Evolutionary conservation across 92 coral and sea anemone genomes (phyloP).

Genomic region (Epizoanthus ramosus): DNA sequence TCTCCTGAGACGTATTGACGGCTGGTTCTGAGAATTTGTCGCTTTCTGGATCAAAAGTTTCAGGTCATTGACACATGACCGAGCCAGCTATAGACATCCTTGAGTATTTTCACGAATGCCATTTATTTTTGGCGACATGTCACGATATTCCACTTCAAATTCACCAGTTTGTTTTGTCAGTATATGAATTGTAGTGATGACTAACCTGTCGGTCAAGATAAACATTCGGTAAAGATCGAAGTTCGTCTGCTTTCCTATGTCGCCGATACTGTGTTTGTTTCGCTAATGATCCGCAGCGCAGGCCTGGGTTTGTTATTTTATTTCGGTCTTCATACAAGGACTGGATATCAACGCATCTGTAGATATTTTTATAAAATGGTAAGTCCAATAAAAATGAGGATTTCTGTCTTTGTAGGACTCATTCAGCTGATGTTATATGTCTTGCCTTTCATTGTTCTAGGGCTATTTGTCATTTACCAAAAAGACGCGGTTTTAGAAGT

Average conservation of each 20-base stretch:
- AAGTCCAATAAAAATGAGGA: not conserved
- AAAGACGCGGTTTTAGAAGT: not conserved
- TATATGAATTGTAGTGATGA: too few species aligned
- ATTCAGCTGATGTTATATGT: not conserved
- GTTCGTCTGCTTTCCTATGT: too few species aligned
- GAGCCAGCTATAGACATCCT: not conserved
- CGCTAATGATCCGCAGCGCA: not conserved
- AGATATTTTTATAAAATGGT: not conserved
- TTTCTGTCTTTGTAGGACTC: not conserved
- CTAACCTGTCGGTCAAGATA: too few species aligned
- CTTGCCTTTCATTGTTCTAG: not conserved
- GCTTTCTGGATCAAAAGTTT: not conserved
- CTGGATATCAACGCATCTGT: not conserved
- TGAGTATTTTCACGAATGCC: not conserved
- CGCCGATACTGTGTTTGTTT: not conserved
- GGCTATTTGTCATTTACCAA: not conserved
- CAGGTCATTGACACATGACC: too few species aligned
- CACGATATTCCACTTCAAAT: not conserved
- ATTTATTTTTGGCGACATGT: not conserved
- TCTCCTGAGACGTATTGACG: not conserved
- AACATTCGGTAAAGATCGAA: too few species aligned
- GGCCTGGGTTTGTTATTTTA: not conserved
- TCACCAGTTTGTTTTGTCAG: not conserved
- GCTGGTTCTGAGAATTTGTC: not conserved
- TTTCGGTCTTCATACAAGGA: conserved; percentile 18